Conservation (phyloP, 2,113 vertebrate genomes). For the Onychorhynchus coronatus region DNA sequence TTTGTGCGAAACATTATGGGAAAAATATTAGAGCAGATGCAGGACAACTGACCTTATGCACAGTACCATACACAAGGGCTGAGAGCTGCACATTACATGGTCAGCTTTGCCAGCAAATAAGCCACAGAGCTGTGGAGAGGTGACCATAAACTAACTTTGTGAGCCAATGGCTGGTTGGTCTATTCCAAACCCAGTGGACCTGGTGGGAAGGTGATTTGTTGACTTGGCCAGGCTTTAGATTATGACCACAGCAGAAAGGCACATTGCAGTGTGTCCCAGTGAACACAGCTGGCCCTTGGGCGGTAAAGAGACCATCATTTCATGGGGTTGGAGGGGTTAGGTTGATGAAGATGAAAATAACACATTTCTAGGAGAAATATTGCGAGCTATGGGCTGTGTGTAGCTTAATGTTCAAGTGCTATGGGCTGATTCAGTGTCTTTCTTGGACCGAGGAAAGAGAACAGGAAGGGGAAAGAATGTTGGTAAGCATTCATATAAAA, state of each 20-base stretch:
- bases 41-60: not conserved
- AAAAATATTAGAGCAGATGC: not conserved
- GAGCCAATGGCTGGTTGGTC: not conserved
- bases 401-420: not conserved
- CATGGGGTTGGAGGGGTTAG: not conserved
- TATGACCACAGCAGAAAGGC: not conserved
- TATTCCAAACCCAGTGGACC: not conserved
- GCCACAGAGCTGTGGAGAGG: not conserved
- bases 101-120: not conserved
- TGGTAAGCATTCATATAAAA: not conserved
- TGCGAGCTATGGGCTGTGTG: not conserved
- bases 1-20: not conserved
- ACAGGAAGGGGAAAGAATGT: not conserved
- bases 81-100: not conserved
- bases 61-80: too few relatives aligned
- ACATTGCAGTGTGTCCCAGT: rapidly evolving
- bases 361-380: not conserved
- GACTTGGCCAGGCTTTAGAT: not conserved
- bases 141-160: not conserved
- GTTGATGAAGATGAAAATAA: not conserved
- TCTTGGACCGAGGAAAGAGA: not conserved
- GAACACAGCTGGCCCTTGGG: not conserved
- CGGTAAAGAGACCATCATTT: not conserved
- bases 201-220: not conserved
- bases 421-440: not conserved